These are phyloP conservation scores for Lophochroa leadbeateri DNA, from an alignment of 2,113 vertebrate species.

Conservation along the genomic window DNA sequence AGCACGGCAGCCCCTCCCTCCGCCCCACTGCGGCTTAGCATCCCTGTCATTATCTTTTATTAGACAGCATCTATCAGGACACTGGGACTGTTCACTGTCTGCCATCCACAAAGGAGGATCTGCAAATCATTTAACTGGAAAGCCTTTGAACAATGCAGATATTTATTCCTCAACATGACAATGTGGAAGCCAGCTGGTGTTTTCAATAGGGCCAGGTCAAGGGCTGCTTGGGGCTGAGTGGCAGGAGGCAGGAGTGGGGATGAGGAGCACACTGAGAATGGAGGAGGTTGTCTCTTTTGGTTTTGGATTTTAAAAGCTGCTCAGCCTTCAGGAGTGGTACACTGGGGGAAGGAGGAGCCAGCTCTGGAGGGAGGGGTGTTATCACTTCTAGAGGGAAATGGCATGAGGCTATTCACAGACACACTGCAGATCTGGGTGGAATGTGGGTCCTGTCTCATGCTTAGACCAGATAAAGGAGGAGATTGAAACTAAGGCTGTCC, in stretches of 20 bases:
- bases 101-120: background rate
- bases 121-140: background rate
- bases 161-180: background rate
- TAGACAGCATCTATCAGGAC: background rate
- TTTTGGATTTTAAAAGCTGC: background rate
- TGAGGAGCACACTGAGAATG: background rate
- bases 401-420: background rate
- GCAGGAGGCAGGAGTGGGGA: background rate
- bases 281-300: background rate
- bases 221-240: background rate
- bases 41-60: background rate
- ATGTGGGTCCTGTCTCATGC: background rate
- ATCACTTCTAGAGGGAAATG: background rate
- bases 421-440: background rate
- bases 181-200: background rate
- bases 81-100: background rate
- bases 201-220: background rate
- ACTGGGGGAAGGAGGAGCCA: background rate
- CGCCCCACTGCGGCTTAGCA: background rate
- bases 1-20: background rate
- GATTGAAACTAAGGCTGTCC: background rate
- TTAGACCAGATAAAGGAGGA: background rate
- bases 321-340: background rate
- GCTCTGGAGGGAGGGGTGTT: no score
- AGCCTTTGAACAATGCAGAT: background rate